Base-by-base conservation (phyloP, 2,888 invertebrate genomes). In the Gibbula magus region DNA sequence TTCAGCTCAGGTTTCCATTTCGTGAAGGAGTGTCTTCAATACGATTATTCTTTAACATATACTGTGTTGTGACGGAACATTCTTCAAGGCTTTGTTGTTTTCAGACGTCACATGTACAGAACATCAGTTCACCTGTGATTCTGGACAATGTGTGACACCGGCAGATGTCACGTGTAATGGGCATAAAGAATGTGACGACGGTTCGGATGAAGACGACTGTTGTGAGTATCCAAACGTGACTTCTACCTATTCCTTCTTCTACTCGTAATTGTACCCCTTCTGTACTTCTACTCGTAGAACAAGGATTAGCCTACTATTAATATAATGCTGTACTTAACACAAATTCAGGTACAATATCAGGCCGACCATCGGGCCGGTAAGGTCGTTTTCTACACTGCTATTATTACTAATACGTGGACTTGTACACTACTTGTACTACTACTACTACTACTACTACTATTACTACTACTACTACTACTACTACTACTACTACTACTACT, bases 131-230 rank as follows among this genome's bases (percentile, higher is more conserved):
- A 81, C 61, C 10, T 86, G 87, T 81, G 8, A 20, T 32, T 53
- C 73, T 25, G 80, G 61, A 13, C 51, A 79, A 18, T 82, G 82
- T n/a, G 78, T 52, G 8, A n/a, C n/a, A 7, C 75, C 79, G 73
- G 77, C 77, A 45, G 18, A 25, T 25, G 35, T 16, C n/a, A 96
- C 95, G 85, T 97, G 97, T 93, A 96, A 97, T 94, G 92, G 91
- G 7, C 87, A 90, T 73, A 83, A 81, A 16, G 90, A 91, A 78
- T 91, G 91, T 78, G 82, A 87, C 39, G 88, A 88, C 66, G 79
- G 25, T 13, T 86, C 86, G 0, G 88, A 88, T 75, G 88, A 88
- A 75, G 35, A 77, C 0, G 80, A 85, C 35, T 86, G 86, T 45
- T 79, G 86, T 86, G 85, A 70, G 70, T 39, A 16, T n/a, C n/a